Evolutionary conservation across 92 coral and sea anemone species (phyloP), one percentile per base, ranked within the genome.

Genomic region (Actinernus sp.): DNA sequence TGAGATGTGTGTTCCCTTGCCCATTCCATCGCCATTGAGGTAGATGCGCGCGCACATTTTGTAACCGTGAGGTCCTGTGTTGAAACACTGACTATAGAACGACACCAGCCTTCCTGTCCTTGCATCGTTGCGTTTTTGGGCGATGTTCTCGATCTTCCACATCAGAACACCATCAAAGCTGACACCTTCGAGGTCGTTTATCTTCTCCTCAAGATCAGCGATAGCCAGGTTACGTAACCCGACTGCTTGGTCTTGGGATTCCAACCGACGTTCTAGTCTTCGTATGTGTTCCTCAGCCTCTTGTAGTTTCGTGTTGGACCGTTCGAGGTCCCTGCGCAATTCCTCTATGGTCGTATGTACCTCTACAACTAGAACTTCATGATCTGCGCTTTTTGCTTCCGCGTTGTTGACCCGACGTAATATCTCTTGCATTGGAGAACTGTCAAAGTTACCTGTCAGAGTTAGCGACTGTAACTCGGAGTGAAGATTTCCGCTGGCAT

Each of bases 11-110:
- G 78, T 59, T 0, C 90, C 90, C 33, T 68, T 72, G 26, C 96
- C 96, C 88, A 84, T 88, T 10, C 96, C 96, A 52, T 88, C 94
- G 0, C 94, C 94, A 31, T 88, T 82, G 4, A 88, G 51, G 43
- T 88, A 88, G 37, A 88, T 73, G 63, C 96, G 89, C 4, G 96
- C 91, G 52, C 96, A 78, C 96, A 88, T 88, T 41, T 83, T 82
- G 87, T 88, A 88, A 7, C 94, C 94, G 46, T 83, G 79, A 14
- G 78, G 90, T 55, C 85, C 82, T 22, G 86, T 77, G 52, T 55
- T 79, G 68, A 89, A 89, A 0, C 78, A 68, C 13, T 81, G 96
- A 30, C 91, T 89, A 63, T 69, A 89, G 31, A 84, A 73, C 22
- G 91, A 84, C 33, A 69, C 68, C 21, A 58, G 81, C 1, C 81